phyloP scores from a whole-genome alignment of 2,888 invertebrate genomes.

The Tinea trinotella region DNA sequence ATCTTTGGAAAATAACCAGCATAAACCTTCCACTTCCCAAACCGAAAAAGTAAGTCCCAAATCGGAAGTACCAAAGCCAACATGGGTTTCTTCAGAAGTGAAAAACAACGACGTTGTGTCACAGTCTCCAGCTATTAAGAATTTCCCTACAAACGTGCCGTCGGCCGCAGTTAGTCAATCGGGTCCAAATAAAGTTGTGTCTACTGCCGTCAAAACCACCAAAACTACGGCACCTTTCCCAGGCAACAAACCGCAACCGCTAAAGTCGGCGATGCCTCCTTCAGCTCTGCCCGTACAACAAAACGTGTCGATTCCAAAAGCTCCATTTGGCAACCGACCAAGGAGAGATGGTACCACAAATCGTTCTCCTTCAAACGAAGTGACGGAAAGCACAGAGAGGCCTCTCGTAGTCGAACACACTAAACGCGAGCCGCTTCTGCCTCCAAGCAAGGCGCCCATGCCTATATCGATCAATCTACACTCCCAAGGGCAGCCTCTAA shows the following conservation, averaged over 20 bases:
- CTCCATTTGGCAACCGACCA: conserved; percentile 61
- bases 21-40: conserved; percentile 32
- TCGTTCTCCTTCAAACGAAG: conserved; percentile 53
- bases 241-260: conserved; percentile 47
- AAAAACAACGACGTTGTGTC: conserved; percentile 28
- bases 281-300: conserved; percentile 60
- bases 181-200: conserved; percentile 25
- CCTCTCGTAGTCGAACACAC: conserved; percentile 35
- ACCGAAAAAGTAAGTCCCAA: conserved; percentile 44
- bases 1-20: conserved; percentile 30
- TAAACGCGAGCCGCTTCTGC: conserved; percentile 52
- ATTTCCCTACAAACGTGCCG: conserved; percentile 37
- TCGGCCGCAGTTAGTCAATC: conserved; percentile 35
- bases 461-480: conserved; percentile 65
- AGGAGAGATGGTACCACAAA: conserved; percentile 53
- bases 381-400: conserved; percentile 37
- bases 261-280: conserved; percentile 59
- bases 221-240: conserved; percentile 65
- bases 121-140: conserved; percentile 31
- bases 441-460: conserved; percentile 62
- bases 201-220: conserved; percentile 32
- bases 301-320: conserved; percentile 53
- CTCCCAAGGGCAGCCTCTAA: conserved; percentile 56
- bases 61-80: conserved; percentile 40
- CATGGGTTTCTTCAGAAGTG: conserved; percentile 43